A percentile compares a stretch with the other conserved stretches of the same genome.
These are phyloP conservation scores for Herpetotheres cachinnans DNA, from an alignment of 2,113 vertebrate species.

Conservation along the genomic window DNA sequence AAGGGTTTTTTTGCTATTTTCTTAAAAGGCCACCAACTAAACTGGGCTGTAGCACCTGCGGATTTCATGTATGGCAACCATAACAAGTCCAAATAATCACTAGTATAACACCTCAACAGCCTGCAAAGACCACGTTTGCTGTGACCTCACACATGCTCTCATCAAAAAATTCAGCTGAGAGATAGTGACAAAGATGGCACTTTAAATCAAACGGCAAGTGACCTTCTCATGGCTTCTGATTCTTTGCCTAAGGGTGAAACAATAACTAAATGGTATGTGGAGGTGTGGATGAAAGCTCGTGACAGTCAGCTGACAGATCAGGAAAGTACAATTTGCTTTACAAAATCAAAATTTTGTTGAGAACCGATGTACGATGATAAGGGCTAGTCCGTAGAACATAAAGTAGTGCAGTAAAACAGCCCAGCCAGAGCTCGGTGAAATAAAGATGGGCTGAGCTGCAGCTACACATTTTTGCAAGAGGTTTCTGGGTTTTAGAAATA, in stretches of 20 bases:
- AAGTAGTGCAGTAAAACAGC: not conserved
- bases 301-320: not conserved
- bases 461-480: not conserved
- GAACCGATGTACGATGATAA: not conserved
- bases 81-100: not conserved
- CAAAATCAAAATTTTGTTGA: not conserved
- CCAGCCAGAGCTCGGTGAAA: constrained; percentile 17
- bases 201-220: not conserved
- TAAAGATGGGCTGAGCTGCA: constrained; percentile 32
- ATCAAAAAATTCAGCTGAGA: not conserved
- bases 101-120: not conserved
- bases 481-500: not conserved
- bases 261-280: not conserved
- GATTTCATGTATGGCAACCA: not conserved
- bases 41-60: not conserved
- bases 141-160: not conserved
- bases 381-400: not conserved
- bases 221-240: not conserved
- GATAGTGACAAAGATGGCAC: not conserved
- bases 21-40: not conserved
- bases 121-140: not conserved
- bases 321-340: not conserved
- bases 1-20: not conserved
- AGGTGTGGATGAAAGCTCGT: not conserved
- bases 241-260: not conserved